These are phyloP conservation scores for Elephantulus edwardii DNA, from an alignment of 2,113 vertebrate genomes.

Conservation along the genomic window DNA sequence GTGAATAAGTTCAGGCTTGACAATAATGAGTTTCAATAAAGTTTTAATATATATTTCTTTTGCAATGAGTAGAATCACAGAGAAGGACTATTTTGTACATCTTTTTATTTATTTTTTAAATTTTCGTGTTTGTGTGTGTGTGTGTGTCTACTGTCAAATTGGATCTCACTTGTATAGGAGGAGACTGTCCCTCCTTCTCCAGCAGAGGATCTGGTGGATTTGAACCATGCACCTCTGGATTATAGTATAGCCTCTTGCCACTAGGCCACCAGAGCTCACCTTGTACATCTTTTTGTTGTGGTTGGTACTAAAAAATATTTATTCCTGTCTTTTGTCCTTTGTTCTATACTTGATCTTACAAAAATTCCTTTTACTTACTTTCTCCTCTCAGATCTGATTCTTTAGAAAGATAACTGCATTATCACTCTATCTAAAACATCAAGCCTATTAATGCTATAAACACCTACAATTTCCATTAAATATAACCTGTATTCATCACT, in stretches of 20 bases:
- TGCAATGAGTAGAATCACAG: not conserved
- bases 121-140: too few relatives aligned
- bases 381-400: not conserved
- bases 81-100: not conserved
- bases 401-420: not conserved
- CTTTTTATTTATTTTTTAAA: not conserved
- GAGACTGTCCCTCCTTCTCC: too few relatives aligned
- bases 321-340: not conserved
- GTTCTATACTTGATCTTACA: not conserved
- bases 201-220: too few relatives aligned
- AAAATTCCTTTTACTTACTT: not conserved
- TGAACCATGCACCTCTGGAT: too few relatives aligned
- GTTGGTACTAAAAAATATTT: not conserved
- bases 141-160: too few relatives aligned
- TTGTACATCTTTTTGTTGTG: too few relatives aligned
- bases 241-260: too few relatives aligned
- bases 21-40: too few relatives aligned
- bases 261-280: too few relatives aligned
- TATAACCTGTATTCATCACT: not conserved
- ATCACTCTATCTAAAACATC: not conserved
- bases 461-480: not conserved
- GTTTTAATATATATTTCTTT: not conserved
- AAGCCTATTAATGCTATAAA: not conserved
- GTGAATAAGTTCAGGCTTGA: too few relatives aligned
- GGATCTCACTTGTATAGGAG: too few relatives aligned